Conservation (phyloP, 2,113 vertebrate genomes). For the Pyxicephalus adspersus region DNA sequence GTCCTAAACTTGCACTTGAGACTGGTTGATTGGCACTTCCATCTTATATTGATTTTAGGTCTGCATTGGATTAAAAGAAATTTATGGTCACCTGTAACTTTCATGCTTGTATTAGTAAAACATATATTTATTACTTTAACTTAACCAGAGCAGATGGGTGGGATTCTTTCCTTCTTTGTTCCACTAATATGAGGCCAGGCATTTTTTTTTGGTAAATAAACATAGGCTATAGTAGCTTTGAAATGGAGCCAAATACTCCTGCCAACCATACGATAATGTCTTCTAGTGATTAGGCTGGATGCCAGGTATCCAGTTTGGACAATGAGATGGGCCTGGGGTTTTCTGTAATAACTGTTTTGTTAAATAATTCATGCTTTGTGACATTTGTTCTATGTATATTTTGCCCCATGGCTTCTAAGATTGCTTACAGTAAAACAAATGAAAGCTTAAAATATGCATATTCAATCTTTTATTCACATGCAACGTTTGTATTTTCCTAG, state of each 20-base stretch:
- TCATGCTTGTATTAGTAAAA: too few relatives aligned
- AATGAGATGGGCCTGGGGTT: background rate
- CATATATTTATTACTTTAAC: too few relatives aligned
- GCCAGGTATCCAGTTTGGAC: background rate
- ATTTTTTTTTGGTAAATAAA: background rate
- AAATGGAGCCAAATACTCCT: background rate
- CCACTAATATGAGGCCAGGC: too few relatives aligned
- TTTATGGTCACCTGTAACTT: too few relatives aligned
- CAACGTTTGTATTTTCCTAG: constrained; percentile 1
- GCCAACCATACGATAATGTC: background rate
- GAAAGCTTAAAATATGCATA: constrained; percentile 15
- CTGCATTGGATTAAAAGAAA: too few relatives aligned
- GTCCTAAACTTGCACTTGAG: too few relatives aligned
- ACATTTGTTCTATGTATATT: constrained; percentile 36
- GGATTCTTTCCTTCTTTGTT: too few relatives aligned
- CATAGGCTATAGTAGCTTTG: background rate
- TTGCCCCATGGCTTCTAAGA: background rate
- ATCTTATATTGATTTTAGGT: too few relatives aligned
- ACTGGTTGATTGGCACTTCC: too few relatives aligned
- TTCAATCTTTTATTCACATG: background rate
- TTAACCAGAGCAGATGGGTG: too few relatives aligned
- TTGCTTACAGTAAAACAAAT: constrained; percentile 16
- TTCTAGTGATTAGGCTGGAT: background rate
- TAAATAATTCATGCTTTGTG: constrained; percentile 37
- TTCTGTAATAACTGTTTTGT: background rate